Evolutionary conservation across 2,888 invertebrate species (phyloP).

Genomic region (Apotomis capreana): DNA sequence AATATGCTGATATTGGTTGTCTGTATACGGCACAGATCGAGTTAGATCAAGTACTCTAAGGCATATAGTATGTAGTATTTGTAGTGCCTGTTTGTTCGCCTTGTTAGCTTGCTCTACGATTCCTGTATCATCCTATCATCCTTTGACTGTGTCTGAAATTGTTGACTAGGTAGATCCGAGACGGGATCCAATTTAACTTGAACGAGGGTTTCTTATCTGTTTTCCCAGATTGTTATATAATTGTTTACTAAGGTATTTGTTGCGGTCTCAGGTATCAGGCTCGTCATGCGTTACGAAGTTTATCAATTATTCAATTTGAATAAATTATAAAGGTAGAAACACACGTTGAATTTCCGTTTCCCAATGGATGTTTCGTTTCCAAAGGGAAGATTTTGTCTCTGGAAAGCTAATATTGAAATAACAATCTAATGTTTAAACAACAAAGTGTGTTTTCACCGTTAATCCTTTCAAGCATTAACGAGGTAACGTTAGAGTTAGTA

Average conservation of each 20-base stretch:
- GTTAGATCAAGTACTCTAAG: too few relatives aligned
- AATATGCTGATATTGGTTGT: not conserved
- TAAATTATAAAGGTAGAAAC: not conserved
- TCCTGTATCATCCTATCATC: conserved; percentile 1
- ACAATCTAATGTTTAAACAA: too few relatives aligned
- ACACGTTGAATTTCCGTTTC: too few relatives aligned
- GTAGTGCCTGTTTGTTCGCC: not conserved
- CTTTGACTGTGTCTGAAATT: conserved; percentile 13
- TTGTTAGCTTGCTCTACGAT: conserved; percentile 2
- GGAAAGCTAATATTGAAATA: too few relatives aligned
- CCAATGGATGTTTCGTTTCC: too few relatives aligned
- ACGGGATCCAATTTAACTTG: conserved; percentile 27
- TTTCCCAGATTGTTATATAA: not conserved
- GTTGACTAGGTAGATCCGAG: not conserved
- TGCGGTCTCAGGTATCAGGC: not conserved
- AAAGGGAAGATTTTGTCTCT: too few relatives aligned
- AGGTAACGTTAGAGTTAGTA: too few relatives aligned
- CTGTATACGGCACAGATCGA: too few relatives aligned
- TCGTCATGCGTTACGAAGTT: not conserved
- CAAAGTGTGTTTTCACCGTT: too few relatives aligned
- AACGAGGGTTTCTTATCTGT: conserved; percentile 20
- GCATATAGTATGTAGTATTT: too few relatives aligned
- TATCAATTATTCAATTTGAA: not conserved
- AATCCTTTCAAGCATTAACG: too few relatives aligned
- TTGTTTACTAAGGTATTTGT: not conserved